Conservation (phyloP, 2,888 invertebrate species). For the Axea sp. region DNA sequence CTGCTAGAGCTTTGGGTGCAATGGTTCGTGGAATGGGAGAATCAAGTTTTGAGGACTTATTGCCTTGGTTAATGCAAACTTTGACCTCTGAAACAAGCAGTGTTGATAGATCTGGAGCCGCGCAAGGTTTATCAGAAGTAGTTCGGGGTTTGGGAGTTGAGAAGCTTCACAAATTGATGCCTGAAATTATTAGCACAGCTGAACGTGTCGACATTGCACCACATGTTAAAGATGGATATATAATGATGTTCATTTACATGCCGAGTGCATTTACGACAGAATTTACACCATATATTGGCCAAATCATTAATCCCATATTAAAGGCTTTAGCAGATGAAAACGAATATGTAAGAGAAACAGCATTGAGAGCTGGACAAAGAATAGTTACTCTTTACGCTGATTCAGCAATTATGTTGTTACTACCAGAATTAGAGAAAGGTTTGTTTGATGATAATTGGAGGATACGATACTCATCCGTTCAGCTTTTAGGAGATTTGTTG, state of each 20-base stretch:
- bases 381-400: constrained; percentile 98
- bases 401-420: constrained; percentile 92
- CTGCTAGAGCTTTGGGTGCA: constrained; percentile 96
- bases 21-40: constrained; percentile 99
- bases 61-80: constrained; percentile 99
- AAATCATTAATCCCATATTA: constrained; percentile 97
- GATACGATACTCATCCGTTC: constrained; percentile 94
- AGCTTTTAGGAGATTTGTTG: constrained; percentile 95
- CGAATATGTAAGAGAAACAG: constrained; percentile 98
- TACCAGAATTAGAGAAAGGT: constrained; percentile 96
- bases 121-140: constrained; percentile 98
- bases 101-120: constrained; percentile 97
- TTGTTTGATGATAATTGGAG: constrained; percentile 99
- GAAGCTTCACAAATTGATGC: constrained; percentile 98
- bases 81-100: constrained; percentile 96
- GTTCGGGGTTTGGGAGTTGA: constrained; percentile 97
- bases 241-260: constrained; percentile 99
- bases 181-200: constrained; percentile 96
- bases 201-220: constrained; percentile 96
- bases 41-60: constrained; percentile 94
- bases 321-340: constrained; percentile 99
- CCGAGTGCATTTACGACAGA: constrained; percentile 97
- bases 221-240: constrained; percentile 99
- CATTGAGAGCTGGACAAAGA: constrained; percentile 96
- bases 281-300: constrained; percentile 97